Base-by-base conservation (phyloP, 2,113 vertebrate species). In the Coregonus clupeaformis region DNA sequence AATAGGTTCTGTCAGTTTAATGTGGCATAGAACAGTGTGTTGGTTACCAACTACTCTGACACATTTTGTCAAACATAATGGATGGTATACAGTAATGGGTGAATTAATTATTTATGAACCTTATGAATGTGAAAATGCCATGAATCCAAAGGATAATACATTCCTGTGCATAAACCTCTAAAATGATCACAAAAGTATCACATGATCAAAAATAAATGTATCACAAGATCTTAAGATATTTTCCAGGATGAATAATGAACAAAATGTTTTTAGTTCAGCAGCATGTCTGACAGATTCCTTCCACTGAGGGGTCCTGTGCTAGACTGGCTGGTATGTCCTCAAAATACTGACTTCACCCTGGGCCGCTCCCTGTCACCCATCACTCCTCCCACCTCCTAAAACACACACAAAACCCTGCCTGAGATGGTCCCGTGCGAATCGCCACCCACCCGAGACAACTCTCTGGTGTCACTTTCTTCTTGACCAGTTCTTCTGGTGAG, bases 401-500 rank as follows among this genome's bases (percentile, higher is more conserved):
- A 6, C 55, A 59, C 47, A 20, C 57, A 60, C 18, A 14, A 18
- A 14, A 55, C 52, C 16, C 68, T 22, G 32, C 32, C 63, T 5
- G 47, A 68, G 20, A 62, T 49, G 27, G 68, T 49, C 67, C 42
- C 22, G 68, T 77, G 80, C 75, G 63, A 80, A 77, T 79, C 69
- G 73, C 82, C 80, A 76, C 69, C 74, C 75, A 74, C 63, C 25
- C 55, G 67, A 62, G 75, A 68, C 64, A 55, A 76, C 73, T 60
- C 77, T 57, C 14, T 27, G 78, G 69, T 75, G 55, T 74, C 52
- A 67, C n/a, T 71, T 45, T 62, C 24, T 32, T 65, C 14, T 55
- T 30, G 12, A 18, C 18, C 81, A 80, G 84, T 82, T 80, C 73
- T 78, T 78, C 73, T 70, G 79, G 63, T 29, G 29, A 29, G 29